A percentile compares a stretch with the other conserved stretches of the same genome.
These are phyloP conservation scores for Dendrophyllia cribrosa DNA, from an alignment of 64 coral and sea anemone genomes.

Conservation along the genomic window DNA sequence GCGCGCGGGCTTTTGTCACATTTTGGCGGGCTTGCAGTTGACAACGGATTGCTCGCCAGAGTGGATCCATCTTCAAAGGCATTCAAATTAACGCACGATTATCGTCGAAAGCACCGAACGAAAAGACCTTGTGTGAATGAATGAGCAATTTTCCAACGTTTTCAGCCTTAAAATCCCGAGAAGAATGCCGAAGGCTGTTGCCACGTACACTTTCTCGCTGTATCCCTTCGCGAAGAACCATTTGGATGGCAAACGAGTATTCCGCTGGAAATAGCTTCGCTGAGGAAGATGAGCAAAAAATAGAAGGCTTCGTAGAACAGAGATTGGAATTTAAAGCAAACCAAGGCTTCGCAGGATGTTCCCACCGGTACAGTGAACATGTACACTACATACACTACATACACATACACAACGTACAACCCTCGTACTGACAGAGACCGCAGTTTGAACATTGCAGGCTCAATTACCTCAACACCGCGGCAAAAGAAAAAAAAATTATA, in stretches of 20 bases:
- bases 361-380: no score
- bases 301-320: no score
- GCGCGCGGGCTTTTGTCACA: neutral
- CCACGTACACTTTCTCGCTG: neutral
- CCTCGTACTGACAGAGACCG: no score
- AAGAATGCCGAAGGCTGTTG: neutral
- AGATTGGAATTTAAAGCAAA: no score
- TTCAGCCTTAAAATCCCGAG: neutral
- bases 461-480: no score
- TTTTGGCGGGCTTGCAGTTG: slow-evolving; percentile 11
- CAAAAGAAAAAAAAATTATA: no score
- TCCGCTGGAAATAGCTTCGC: slow-evolving; percentile 24
- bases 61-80: neutral
- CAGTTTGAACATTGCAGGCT: no score
- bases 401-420: no score
- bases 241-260: neutral
- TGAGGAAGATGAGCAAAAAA: neutral
- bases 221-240: neutral
- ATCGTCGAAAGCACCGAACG: slow-evolving; percentile 3
- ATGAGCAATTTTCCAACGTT: slow-evolving; percentile 10
- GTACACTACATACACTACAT: no score
- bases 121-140: slow-evolving; percentile 13
- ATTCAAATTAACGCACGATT: neutral
- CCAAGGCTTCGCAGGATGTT: no score
- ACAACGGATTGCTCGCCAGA: neutral